These are phyloP conservation scores for Ephydatia muelleri DNA, from an alignment of 37 sponge, comb jelly and placozoan genomes.

Conservation along the genomic window DNA sequence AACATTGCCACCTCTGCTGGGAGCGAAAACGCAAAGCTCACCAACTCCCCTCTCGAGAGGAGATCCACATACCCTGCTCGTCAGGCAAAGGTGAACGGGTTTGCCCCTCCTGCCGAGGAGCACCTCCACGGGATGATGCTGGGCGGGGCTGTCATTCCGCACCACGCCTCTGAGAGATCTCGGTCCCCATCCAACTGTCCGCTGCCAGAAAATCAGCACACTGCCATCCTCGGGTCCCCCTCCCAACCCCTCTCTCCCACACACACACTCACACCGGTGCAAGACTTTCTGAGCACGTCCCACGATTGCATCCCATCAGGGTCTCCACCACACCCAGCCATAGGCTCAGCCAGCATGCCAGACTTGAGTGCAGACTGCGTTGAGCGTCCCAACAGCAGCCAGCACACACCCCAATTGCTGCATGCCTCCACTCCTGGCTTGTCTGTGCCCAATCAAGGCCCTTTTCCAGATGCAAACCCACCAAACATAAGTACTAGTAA, in stretches of 20 bases:
- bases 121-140: not conserved
- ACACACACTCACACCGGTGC: not conserved
- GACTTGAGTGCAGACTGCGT: not conserved
- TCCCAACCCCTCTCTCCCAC: constrained; percentile 14
- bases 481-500: not conserved
- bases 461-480: not conserved
- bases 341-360: not conserved
- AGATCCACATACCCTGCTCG: constrained; percentile 5
- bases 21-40: not conserved
- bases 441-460: not conserved
- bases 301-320: not conserved
- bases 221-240: not conserved
- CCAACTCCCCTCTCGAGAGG: constrained; percentile 4
- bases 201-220: not conserved
- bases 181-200: not conserved
- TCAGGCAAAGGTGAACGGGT: not conserved
- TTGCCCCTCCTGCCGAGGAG: not conserved
- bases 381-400: not conserved
- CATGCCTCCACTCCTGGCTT: not conserved
- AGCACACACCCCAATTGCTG: not conserved
- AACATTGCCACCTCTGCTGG: constrained; percentile 18
- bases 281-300: not conserved
- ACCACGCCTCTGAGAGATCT: not conserved
- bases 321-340: not conserved
- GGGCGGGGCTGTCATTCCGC: not conserved